These are phyloP conservation scores for Eublepharis macularius DNA, from an alignment of 2,113 vertebrate species.

Conservation along the genomic window DNA sequence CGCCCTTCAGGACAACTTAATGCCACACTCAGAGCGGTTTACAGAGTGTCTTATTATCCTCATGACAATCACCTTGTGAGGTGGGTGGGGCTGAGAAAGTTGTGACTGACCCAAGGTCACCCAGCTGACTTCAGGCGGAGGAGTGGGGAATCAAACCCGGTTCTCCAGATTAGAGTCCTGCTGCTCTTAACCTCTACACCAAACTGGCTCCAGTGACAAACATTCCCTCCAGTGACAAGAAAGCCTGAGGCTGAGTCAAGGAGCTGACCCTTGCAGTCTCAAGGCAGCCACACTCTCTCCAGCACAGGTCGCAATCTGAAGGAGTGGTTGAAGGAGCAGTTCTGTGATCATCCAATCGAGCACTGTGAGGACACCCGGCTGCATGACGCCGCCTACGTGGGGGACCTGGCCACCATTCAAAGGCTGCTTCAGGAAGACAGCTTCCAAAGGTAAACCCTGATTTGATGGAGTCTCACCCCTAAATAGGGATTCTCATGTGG, in stretches of 20 bases:
- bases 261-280: not conserved
- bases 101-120: no score
- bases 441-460: constrained; percentile 81
- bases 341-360: constrained; percentile 89
- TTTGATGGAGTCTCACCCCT: not conserved
- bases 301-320: constrained; percentile 90
- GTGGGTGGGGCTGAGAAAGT: no score
- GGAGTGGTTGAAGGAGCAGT: constrained; percentile 93
- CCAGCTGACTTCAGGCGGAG: no score
- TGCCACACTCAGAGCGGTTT: no score
- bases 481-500: not conserved
- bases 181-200: no score
- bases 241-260: not conserved
- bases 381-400: constrained; percentile 90
- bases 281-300: constrained; percentile 50
- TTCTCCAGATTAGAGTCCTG: no score
- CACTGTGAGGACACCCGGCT: constrained; percentile 88
- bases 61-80: no score
- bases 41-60: no score
- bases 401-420: constrained; percentile 87
- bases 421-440: constrained; percentile 85
- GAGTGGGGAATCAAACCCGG: no score
- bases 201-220: no score
- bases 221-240: not conserved
- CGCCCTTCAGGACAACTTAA: no score